phyloP scores from a whole-genome alignment of 2,113 vertebrate genomes.

The Melanostigma gelatinosum region DNA sequence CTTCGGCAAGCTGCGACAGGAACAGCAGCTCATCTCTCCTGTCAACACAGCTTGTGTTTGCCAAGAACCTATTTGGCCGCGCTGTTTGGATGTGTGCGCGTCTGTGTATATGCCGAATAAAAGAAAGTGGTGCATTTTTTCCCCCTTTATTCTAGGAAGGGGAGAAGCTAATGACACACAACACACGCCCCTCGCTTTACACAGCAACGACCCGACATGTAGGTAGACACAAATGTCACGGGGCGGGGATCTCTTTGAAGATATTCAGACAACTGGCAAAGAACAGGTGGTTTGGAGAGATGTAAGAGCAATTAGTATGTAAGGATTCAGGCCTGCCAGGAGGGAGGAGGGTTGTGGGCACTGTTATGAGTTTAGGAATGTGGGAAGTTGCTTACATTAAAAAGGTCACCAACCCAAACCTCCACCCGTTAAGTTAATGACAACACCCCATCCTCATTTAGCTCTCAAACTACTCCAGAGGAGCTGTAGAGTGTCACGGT shows the following conservation, averaged over 20 bases:
- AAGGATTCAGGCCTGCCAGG: constrained; percentile 31
- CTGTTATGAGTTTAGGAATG: constrained; percentile 53
- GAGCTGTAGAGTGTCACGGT: neutral
- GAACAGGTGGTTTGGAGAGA: constrained; percentile 68
- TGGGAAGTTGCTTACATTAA: constrained; percentile 31
- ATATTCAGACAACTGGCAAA: constrained; percentile 44
- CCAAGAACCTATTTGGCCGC: constrained; percentile 76
- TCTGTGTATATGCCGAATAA: constrained; percentile 63
- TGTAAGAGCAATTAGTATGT: constrained; percentile 42
- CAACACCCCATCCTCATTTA: constrained; percentile 4
- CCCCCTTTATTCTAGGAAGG: constrained; percentile 62
- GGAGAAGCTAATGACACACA: constrained; percentile 62
- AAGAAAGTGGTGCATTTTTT: constrained; percentile 63
- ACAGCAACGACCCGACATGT: constrained; percentile 63
- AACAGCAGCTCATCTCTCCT: constrained; percentile 79
- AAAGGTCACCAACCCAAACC: constrained; percentile 12
- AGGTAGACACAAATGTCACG: constrained; percentile 47
- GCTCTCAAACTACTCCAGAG: neutral
- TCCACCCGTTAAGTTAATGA: constrained; percentile 10
- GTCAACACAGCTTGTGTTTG: constrained; percentile 82
- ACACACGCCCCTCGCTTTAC: constrained; percentile 64
- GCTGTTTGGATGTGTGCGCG: constrained; percentile 65
- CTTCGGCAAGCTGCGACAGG: constrained; percentile 81
- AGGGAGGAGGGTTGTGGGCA: constrained; percentile 24
- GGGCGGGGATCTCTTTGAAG: constrained; percentile 74